phyloP scores from a whole-genome alignment of 2,888 invertebrate genomes.

The Oeneis ivallda region DNA sequence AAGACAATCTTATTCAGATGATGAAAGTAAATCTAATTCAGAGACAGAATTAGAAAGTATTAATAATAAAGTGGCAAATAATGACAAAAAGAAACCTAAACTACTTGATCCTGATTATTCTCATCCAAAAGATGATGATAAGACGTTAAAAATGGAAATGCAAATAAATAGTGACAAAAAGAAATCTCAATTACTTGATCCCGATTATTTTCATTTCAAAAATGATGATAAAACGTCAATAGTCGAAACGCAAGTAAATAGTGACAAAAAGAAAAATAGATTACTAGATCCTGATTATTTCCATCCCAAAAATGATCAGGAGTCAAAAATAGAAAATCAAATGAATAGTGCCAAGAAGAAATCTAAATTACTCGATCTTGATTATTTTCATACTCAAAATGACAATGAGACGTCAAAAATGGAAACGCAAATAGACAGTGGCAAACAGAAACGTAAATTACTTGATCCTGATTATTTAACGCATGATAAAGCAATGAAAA shows the following conservation, averaged over 20 bases:
- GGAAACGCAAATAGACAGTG: too few species aligned
- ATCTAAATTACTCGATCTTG: too few species aligned
- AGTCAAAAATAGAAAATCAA: too few species aligned
- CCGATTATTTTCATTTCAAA: background rate
- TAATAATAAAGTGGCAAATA: background rate
- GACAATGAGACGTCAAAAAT: too few species aligned
- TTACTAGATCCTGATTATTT: background rate
- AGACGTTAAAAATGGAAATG: background rate
- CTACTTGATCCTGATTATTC: background rate
- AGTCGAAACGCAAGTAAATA: background rate
- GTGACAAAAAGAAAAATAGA: background rate
- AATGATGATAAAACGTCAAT: background rate
- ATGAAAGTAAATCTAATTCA: background rate
- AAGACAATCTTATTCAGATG: background rate
- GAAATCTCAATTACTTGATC: background rate
- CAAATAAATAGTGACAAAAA: background rate
- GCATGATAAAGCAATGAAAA: too few species aligned
- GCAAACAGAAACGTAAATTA: too few species aligned
- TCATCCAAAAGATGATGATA: background rate
- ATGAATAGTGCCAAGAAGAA: too few species aligned
- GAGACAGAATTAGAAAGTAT: background rate
- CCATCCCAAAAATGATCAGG: background rate
- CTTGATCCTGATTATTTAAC: too few species aligned
- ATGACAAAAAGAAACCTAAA: slow-evolving; percentile 4
- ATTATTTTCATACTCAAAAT: too few species aligned